Percentiles rank a stretch among this genome's conserved stretches.
Conservation (phyloP, 2,888 invertebrate species). For the Stictocephala bisonia region DNA sequence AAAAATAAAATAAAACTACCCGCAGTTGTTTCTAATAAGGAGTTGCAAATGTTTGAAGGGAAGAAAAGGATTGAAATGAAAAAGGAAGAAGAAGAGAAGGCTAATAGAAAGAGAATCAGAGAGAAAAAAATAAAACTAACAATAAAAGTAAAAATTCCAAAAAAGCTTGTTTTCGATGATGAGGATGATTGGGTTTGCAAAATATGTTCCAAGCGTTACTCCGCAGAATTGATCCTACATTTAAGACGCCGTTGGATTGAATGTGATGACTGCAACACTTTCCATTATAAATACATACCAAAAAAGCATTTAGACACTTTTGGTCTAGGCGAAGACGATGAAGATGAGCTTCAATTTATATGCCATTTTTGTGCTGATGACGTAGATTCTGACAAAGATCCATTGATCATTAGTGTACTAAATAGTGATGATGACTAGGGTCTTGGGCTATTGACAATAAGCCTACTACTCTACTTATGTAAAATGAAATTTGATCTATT, state of each 20-base stretch:
- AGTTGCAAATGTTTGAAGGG: not conserved
- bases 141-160: not conserved
- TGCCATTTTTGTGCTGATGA: not conserved
- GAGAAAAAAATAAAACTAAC: too few species aligned
- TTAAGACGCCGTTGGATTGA: not conserved
- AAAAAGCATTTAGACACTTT: not conserved
- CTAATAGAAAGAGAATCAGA: too few species aligned
- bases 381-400: not conserved
- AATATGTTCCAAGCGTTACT: not conserved
- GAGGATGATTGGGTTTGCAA: not conserved
- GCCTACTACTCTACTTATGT: too few species aligned
- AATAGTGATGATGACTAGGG: too few species aligned
- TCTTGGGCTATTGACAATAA: too few species aligned
- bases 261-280: not conserved
- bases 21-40: not conserved
- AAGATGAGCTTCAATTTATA: not conserved
- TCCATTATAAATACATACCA: not conserved
- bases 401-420: not conserved
- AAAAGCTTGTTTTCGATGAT: not conserved
- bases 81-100: too few species aligned
- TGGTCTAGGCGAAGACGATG: not conserved
- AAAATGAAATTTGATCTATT: too few species aligned
- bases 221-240: not conserved
- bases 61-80: not conserved
- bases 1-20: not conserved